Percentiles rank a stretch among this genome's conserved stretches.
These are phyloP conservation scores for Willowsia nigromaculata DNA, from an alignment of 2,888 invertebrate species.

Conservation along the genomic window DNA sequence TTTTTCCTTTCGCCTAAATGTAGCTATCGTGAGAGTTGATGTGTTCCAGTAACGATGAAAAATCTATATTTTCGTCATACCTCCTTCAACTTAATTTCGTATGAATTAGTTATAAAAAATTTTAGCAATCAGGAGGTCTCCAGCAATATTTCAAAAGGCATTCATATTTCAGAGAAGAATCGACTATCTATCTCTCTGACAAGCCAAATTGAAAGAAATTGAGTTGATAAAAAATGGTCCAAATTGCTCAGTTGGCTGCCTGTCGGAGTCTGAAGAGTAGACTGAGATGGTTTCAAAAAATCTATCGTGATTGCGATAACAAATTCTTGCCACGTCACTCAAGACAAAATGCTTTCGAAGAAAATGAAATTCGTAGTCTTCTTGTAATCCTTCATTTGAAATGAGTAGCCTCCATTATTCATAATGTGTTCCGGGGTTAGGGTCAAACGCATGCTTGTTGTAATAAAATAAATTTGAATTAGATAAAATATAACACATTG, in stretches of 20 bases:
- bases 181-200: background rate
- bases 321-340: slow-evolving; percentile 26
- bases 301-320: slow-evolving; percentile 8
- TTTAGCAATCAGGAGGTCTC: slow-evolving; percentile 47
- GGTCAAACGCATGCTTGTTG: background rate
- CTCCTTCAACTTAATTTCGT: too few species aligned
- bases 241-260: slow-evolving; percentile 25
- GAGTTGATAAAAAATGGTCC: background rate
- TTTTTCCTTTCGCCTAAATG: too few species aligned
- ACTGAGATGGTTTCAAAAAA: background rate
- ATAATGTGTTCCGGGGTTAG: background rate
- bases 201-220: background rate
- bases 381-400: background rate
- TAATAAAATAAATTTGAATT: background rate
- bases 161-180: background rate
- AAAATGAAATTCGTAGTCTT: background rate
- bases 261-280: background rate
- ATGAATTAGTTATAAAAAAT: background rate
- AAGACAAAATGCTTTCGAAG: background rate
- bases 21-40: too few species aligned
- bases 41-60: too few species aligned
- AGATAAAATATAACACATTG: background rate
- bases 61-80: too few species aligned
- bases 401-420: background rate
- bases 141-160: background rate